phyloP scores from a whole-genome alignment of 2,888 invertebrate species.

The Brenthis ino region DNA sequence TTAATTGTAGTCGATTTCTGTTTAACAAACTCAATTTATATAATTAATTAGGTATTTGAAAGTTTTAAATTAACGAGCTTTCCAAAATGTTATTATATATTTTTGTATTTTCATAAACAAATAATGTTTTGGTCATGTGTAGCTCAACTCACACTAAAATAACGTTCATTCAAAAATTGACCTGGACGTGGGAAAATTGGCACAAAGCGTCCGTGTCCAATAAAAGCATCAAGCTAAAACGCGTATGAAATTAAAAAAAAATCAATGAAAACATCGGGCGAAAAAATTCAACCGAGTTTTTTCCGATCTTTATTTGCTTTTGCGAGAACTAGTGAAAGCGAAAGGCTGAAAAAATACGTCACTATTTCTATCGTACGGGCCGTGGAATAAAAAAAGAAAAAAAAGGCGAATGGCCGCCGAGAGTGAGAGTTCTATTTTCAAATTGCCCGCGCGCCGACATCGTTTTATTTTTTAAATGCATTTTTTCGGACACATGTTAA shows the following conservation, averaged over 20 bases:
- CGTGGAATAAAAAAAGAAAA: constrained; percentile 63
- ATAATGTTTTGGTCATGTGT: background rate
- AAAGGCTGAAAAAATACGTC: constrained; percentile 73
- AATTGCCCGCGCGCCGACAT: constrained; percentile 62
- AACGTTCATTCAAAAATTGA: constrained; percentile 39
- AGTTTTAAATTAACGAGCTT: background rate
- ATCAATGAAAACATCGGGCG: constrained; percentile 62
- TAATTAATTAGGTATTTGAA: background rate
- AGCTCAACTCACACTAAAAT: constrained; percentile 22
- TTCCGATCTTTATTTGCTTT: constrained; percentile 77
- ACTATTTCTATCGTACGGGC: constrained; percentile 77
- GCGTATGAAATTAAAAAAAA: constrained; percentile 57
- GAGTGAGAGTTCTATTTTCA: constrained; percentile 77
- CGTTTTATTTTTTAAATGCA: constrained; percentile 52
- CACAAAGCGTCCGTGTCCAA: constrained; percentile 39
- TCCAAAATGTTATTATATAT: background rate
- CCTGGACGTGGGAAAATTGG: constrained; percentile 37
- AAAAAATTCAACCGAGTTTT: constrained; percentile 68
- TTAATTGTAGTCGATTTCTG: background rate
- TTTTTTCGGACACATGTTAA: constrained; percentile 51
- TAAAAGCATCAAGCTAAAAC: constrained; percentile 39
- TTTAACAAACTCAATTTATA: background rate
- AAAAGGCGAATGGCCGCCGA: constrained; percentile 60
- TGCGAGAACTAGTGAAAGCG: constrained; percentile 74
- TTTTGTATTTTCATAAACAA: background rate